Conservation (phyloP, 2,113 vertebrate species). For the Trinectes maculatus region DNA sequence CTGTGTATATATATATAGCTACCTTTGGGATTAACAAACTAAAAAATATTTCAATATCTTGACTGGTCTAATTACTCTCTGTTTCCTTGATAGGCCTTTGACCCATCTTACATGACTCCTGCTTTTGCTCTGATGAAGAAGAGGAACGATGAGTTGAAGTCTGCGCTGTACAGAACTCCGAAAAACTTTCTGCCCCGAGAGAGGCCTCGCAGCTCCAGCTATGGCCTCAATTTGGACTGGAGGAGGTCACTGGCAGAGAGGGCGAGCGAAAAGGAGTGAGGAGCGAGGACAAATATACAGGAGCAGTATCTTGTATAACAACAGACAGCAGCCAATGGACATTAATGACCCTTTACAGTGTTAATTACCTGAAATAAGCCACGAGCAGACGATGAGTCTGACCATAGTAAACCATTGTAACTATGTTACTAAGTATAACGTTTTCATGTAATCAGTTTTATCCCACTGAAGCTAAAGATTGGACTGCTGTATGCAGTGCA, state of each 20-base stretch:
- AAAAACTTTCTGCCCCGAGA: conserved; percentile 36
- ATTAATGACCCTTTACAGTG: conserved; percentile 33
- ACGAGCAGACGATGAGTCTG: conserved; percentile 1
- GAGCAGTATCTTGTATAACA: background rate
- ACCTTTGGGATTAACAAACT: no score
- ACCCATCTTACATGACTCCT: conserved; percentile 72
- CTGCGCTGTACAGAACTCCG: conserved; percentile 34
- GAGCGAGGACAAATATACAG: background rate
- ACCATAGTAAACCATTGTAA: background rate
- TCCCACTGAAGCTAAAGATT: conserved; percentile 11
- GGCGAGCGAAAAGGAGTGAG: conserved; percentile 33
- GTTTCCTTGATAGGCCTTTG: conserved; percentile 55
- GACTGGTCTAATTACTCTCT: no score
- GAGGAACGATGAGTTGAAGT: conserved; percentile 73
- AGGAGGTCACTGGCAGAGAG: conserved; percentile 29
- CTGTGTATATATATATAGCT: no score
- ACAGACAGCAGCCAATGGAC: conserved; percentile 6
- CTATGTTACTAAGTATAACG: background rate
- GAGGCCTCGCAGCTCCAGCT: conserved; percentile 61
- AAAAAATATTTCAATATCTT: no score
- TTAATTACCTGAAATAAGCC: conserved; percentile 20
- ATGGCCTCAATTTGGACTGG: conserved; percentile 48
- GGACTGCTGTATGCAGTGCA: background rate
- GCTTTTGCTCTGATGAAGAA: conserved; percentile 84
- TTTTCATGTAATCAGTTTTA: background rate